Conservation (phyloP, 2,797 vertebrate species). For the Xenops minutus region DNA sequence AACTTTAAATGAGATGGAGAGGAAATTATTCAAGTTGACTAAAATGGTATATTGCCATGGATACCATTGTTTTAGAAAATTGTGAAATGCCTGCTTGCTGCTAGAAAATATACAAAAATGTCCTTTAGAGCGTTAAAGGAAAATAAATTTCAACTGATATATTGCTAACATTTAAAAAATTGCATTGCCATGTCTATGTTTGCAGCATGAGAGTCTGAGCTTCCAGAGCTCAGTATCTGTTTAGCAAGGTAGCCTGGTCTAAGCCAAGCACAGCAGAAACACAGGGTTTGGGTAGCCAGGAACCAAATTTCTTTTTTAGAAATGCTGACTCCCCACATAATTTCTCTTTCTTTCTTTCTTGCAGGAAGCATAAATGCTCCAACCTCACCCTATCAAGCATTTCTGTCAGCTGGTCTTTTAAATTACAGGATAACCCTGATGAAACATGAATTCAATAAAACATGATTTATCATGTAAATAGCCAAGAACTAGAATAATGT, state of each 20-base stretch:
- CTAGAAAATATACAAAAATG: not conserved
- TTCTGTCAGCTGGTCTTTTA: conserved; percentile 9
- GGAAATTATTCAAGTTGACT: not conserved
- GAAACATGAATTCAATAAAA: not conserved
- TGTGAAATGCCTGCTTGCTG: not conserved
- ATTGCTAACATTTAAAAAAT: not conserved
- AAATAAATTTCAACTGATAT: not conserved
- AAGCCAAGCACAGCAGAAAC: not conserved
- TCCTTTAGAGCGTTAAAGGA: not conserved
- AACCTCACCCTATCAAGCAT: not conserved
- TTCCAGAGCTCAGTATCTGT: not conserved
- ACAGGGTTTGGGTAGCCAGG: not conserved
- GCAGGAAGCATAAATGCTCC: not conserved
- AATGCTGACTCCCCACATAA: not conserved
- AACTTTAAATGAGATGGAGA: not conserved
- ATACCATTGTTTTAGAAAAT: not conserved
- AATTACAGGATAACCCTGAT: not conserved
- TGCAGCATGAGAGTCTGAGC: not conserved
- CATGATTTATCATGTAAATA: not conserved
- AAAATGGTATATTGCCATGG: not conserved
- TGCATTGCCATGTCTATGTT: not conserved
- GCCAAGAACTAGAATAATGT: not conserved
- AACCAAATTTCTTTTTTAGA: not conserved
- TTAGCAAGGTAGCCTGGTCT: not conserved
- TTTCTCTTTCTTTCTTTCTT: not conserved